Evolutionary conservation across 2,888 invertebrate species (phyloP), one percentile per base, ranked within the genome.

Genomic region (Dolichopus griseipennis): DNA sequence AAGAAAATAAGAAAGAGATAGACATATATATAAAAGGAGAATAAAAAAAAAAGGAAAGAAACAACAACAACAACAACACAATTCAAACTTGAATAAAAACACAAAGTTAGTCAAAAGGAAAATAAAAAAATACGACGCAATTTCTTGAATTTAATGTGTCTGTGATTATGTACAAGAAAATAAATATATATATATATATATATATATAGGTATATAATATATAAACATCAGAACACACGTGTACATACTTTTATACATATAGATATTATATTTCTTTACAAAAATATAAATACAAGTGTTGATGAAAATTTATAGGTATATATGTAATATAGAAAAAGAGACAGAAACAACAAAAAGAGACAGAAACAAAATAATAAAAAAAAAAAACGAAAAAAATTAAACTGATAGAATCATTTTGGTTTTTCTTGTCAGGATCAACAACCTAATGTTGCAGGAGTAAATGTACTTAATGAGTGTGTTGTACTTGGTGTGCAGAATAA

Each of bases 371-470:
- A 41, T 9, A 41, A n/a, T 12, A 9, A 41, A 41, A 2, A 41
- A 41, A 41, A 41, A 9, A 41, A 7, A 41, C 9, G 41, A 12
- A 41, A 41, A 41, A 41, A 41, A 41, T 6, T 2, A 41, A 41
- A 41, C 41, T 9, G 15, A 41, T 9, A 27, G 27, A 52, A 37
- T 52, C 52, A 5, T 27, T 52, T 52, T n/a, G 15, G 52, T 52
- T 52, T 6, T 41, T 41, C 41, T 27, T 52, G 52, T 52, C 52
- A 52, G 52, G 52, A 52, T 52, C 52, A 52, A 52, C 52, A 52
- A 52, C 52, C 52, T 52, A 52, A 52, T 52, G 52, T 52, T 52
- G 52, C 52, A 52, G 52, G 52, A 52, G 52, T 52, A 52, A 52
- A 52, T 52, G 52, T 52, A 52, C 52, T 52, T 52, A 52, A 52